Evolutionary conservation across 2,888 invertebrate genomes (phyloP), one percentile per base, ranked within the genome.

Genomic region (Eutolmus rufibarbis): DNA sequence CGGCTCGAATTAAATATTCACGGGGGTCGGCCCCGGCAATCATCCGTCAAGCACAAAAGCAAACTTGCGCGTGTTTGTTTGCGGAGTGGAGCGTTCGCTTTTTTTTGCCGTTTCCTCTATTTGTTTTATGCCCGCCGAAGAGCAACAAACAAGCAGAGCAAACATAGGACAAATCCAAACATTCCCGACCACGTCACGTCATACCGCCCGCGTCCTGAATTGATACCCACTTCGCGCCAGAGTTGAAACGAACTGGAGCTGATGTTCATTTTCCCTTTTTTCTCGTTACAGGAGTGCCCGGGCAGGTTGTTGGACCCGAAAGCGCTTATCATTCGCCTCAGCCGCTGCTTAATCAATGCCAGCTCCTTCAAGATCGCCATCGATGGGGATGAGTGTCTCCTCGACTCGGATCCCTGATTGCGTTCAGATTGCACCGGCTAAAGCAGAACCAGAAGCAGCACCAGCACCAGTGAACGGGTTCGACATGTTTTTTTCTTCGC

Each of bases 1-100:
- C 77, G 77, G 77, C n/a, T 77, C n/a, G 40, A 77, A 77, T 77
- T 77, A 77, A 51, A 77, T 77, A 77, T 77, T 77, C 77, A 77
- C 77, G 51, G 51, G 51, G 51, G 51, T 14, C 51, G 51, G 51
- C n/a, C 16, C n/a, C 8, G 51, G 51, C 51, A 51, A 51, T 51
- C 51, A 51, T 51, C 51, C 51, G 51, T 51, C n/a, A 51, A 51
- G 51, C 51, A 51, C 7, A 51, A 51, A 51, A 5, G 51, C 51
- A 51, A 51, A 51, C 51, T 19, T 51, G 51, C n/a, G 51, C 51
- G 51, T 7, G 51, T 51, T 51, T 51, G 51, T 51, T 51, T 51
- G 51, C n/a, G n/a, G 51, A 51, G n/a, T 16, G 46, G 46, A 51
- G 16, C 51, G 51, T 4, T 14, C 16, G 14, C 43, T 46, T 46